phyloP scores from a whole-genome alignment of 1,140 invertebrate genomes.

The Panagrolaimus sp. region DNA sequence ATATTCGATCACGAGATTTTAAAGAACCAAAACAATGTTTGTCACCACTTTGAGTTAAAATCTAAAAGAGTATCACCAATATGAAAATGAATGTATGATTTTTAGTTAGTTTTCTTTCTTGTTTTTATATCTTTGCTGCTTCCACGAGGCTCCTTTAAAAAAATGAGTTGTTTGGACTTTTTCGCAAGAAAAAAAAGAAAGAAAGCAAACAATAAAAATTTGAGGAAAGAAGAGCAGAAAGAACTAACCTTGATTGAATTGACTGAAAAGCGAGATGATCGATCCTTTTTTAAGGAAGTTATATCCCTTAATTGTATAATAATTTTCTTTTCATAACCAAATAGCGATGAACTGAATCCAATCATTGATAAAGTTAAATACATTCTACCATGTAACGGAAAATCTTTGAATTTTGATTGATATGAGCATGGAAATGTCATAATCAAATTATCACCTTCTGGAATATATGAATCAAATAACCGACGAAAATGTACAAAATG shows the following conservation, averaged over 20 bases:
- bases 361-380: constrained; percentile 9
- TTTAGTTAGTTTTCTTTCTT: background rate
- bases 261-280: background rate
- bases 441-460: background rate
- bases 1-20: constrained; percentile 3
- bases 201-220: background rate
- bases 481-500: constrained; percentile 5
- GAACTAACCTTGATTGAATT: constrained; percentile 7
- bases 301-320: background rate
- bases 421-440: background rate
- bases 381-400: background rate
- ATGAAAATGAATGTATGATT: too few relatives aligned
- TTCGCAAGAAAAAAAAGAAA: background rate
- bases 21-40: constrained; percentile 5
- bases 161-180: background rate
- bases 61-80: background rate
- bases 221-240: too few relatives aligned
- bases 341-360: background rate
- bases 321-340: constrained; percentile 10
- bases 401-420: background rate
- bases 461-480: background rate
- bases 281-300: background rate
- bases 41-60: background rate
- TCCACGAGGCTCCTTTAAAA: background rate
- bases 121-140: background rate